Conservation (phyloP, 1,140 invertebrate species). For the Thaumetopoea pityocampa region DNA sequence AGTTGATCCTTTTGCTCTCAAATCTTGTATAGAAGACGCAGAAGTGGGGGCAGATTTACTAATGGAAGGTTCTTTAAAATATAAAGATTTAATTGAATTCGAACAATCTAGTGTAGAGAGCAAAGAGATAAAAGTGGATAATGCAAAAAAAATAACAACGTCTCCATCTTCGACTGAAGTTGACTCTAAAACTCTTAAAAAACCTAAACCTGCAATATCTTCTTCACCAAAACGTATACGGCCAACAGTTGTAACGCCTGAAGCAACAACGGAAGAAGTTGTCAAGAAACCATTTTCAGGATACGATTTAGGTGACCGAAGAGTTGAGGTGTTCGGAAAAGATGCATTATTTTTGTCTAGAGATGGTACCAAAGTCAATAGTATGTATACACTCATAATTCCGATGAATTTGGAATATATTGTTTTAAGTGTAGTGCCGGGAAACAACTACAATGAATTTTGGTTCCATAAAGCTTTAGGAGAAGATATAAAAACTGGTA, state of each 20-base stretch:
- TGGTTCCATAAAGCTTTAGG: conserved; percentile 48
- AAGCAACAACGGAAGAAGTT: conserved; percentile 5
- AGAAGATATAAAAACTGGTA: conserved; percentile 31
- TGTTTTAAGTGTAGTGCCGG: conserved; percentile 39
- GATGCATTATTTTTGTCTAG: conserved; percentile 60
- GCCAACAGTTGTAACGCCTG: conserved; percentile 19
- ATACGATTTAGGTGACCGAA: conserved; percentile 67
- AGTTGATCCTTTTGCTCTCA: conserved; percentile 26
- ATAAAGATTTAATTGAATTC: conserved; percentile 34
- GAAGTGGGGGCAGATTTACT: conserved; percentile 48
- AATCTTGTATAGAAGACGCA: conserved; percentile 43
- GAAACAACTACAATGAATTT: conserved; percentile 46
- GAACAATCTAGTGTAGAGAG: conserved; percentile 26
- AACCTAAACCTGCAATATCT: conserved; percentile 30
- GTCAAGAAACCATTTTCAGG: conserved; percentile 46
- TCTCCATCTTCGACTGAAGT: conserved; percentile 25
- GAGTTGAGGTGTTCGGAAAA: conserved; percentile 70
- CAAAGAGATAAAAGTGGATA: conserved; percentile 17
- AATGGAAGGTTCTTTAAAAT: conserved; percentile 65
- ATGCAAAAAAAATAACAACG: conserved; percentile 27
- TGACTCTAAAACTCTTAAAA: conserved; percentile 42
- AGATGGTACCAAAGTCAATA: conserved; percentile 62
- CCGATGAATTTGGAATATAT: conserved; percentile 56
- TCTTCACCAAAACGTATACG: conserved; percentile 29
- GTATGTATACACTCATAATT: conserved; percentile 61